Evolutionary conservation across 2,888 invertebrate genomes (phyloP).

Genomic region (Dendrolimus houi): DNA sequence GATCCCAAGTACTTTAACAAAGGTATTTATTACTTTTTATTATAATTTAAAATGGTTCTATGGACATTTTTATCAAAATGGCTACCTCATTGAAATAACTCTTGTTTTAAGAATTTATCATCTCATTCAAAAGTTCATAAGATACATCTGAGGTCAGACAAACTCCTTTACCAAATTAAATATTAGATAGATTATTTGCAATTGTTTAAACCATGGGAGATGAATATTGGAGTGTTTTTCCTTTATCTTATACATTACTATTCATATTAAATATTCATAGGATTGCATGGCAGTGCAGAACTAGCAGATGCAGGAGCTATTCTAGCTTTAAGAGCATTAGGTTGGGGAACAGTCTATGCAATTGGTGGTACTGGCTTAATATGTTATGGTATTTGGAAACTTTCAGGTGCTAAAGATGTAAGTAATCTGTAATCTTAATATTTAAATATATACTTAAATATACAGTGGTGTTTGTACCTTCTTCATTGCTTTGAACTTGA

Average conservation of each 20-base stretch:
- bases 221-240: too few species aligned
- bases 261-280: slow-evolving; percentile 18
- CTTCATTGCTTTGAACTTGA: too few species aligned
- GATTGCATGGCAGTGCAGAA: slow-evolving; percentile 77
- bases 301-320: slow-evolving; percentile 85
- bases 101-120: too few species aligned
- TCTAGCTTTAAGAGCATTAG: slow-evolving; percentile 89
- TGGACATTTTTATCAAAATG: too few species aligned
- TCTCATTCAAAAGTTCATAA: too few species aligned
- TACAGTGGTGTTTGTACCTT: too few species aligned
- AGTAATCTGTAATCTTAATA: slow-evolving; percentile 28
- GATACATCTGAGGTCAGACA: too few species aligned
- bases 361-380: slow-evolving; percentile 88
- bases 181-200: background rate
- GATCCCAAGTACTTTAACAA: slow-evolving; percentile 88
- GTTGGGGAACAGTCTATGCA: slow-evolving; percentile 92
- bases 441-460: too few species aligned
- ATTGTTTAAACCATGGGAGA: background rate
- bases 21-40: slow-evolving; percentile 42
- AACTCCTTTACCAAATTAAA: too few species aligned
- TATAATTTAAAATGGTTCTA: too few species aligned
- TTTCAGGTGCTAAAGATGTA: slow-evolving; percentile 91
- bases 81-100: too few species aligned
- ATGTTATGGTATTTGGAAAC: slow-evolving; percentile 90
- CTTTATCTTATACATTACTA: too few species aligned